Conservation (phyloP, 2,888 invertebrate species). For the Strigamia transsilvanica region DNA sequence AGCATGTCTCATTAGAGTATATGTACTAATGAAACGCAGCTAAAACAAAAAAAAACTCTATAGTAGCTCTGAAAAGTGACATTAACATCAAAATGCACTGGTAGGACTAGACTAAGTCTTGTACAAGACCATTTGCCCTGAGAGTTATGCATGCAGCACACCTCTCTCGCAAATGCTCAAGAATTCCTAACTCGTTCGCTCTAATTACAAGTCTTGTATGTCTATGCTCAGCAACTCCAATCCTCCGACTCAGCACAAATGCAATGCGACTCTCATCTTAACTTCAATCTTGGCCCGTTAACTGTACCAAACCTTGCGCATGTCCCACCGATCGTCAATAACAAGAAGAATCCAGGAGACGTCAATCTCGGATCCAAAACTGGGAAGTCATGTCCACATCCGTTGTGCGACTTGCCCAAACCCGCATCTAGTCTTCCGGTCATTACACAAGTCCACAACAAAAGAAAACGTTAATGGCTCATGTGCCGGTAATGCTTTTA, state of each 20-base stretch:
- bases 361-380: too few relatives aligned
- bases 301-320: not conserved
- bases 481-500: too few relatives aligned
- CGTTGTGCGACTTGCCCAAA: too few relatives aligned
- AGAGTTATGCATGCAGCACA: conserved; percentile 43
- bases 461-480: too few relatives aligned
- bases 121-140: conserved; percentile 40
- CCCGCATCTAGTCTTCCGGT: too few relatives aligned
- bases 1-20: conserved; percentile 34
- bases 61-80: conserved; percentile 24
- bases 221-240: conserved; percentile 18
- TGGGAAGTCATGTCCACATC: too few relatives aligned
- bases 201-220: conserved; percentile 35
- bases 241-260: conserved; percentile 18
- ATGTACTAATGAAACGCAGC: conserved; percentile 37
- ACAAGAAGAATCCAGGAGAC: too few relatives aligned
- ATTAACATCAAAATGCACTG: conserved; percentile 39
- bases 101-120: conserved; percentile 24
- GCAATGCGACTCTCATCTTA: not conserved
- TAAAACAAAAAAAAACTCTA: not conserved
- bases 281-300: conserved; percentile 5
- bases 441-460: too few relatives aligned
- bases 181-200: conserved; percentile 45
- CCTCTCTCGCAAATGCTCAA: conserved; percentile 38
- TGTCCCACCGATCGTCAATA: too few relatives aligned